Evolutionary conservation across 2,113 vertebrate species (phyloP).

Genomic region (Capreolus pygargus): DNA sequence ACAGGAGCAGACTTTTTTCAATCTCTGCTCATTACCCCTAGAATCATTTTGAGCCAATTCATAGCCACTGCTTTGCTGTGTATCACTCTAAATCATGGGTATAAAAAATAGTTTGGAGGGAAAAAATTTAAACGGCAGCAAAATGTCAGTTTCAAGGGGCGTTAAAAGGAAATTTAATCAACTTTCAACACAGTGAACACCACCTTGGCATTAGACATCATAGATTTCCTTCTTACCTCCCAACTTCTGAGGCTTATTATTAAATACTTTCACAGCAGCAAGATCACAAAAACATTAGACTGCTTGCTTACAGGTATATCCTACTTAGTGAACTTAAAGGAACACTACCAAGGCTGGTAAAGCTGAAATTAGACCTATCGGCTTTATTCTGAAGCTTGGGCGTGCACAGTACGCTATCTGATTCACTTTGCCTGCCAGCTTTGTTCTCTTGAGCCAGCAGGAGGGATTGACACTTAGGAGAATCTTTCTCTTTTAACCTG

Average conservation of each 20-base stretch:
- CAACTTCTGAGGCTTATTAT: slow-evolving; percentile 76
- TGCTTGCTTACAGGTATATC: slow-evolving; percentile 65
- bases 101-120: slow-evolving; percentile 66
- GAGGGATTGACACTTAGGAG: slow-evolving; percentile 47
- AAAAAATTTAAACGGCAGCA: slow-evolving; percentile 53
- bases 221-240: slow-evolving; percentile 74
- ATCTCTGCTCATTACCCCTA: slow-evolving; percentile 61
- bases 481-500: slow-evolving; percentile 47
- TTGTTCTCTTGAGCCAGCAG: slow-evolving; percentile 40
- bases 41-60: slow-evolving; percentile 70
- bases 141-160: slow-evolving; percentile 74
- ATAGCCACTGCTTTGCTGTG: slow-evolving; percentile 52
- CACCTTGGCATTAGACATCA: slow-evolving; percentile 73
- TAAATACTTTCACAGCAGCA: slow-evolving; percentile 72
- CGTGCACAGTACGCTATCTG: neutral
- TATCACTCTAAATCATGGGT: slow-evolving; percentile 68
- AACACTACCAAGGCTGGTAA: slow-evolving; percentile 38
- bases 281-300: slow-evolving; percentile 62
- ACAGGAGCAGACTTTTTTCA: slow-evolving; percentile 48
- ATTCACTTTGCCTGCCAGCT: neutral
- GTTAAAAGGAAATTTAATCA: slow-evolving; percentile 76
- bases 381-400: slow-evolving; percentile 65
- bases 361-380: slow-evolving; percentile 62
- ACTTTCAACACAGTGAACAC: slow-evolving; percentile 68
- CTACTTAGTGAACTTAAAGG: slow-evolving; percentile 70